A percentile compares a stretch with the other conserved stretches of the same genome.
phyloP scores from a whole-genome alignment of 2,888 invertebrate genomes.

The Macrophya alboannulata region DNA sequence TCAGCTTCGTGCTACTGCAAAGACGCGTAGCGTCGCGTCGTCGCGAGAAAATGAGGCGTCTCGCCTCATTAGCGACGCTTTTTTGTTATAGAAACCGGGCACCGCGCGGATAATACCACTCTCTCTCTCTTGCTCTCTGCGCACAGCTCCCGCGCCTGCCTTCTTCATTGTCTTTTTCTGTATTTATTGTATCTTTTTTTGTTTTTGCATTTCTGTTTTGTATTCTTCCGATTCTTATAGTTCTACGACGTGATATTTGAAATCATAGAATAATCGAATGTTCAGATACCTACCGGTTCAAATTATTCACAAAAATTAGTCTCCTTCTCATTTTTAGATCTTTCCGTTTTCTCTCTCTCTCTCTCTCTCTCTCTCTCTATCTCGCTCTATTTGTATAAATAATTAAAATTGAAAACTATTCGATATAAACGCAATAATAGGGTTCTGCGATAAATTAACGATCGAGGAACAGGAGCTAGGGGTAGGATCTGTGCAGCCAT shows the following conservation, averaged over 20 bases:
- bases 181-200: slow-evolving; percentile 14
- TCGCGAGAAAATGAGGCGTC: slow-evolving; percentile 71
- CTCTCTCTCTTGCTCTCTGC: neutral
- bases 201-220: neutral
- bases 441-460: too few relatives aligned
- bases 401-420: too few relatives aligned
- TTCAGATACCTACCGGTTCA: too few relatives aligned
- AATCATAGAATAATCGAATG: neutral
- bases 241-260: neutral
- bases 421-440: too few relatives aligned
- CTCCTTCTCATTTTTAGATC: too few relatives aligned
- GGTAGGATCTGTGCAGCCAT: too few relatives aligned
- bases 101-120: slow-evolving; percentile 37
- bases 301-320: too few relatives aligned
- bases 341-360: too few relatives aligned
- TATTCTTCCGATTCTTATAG: neutral
- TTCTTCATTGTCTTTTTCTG: neutral
- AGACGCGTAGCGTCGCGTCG: slow-evolving; percentile 9
- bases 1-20: neutral
- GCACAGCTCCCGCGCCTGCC: neutral
- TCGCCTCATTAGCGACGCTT: slow-evolving; percentile 74
- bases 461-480: too few relatives aligned
- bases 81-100: slow-evolving; percentile 55
- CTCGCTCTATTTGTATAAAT: too few relatives aligned
- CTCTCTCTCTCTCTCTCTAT: too few relatives aligned